phyloP scores from a whole-genome alignment of 2,797 vertebrate species.

The Gallinago stenura region DNA sequence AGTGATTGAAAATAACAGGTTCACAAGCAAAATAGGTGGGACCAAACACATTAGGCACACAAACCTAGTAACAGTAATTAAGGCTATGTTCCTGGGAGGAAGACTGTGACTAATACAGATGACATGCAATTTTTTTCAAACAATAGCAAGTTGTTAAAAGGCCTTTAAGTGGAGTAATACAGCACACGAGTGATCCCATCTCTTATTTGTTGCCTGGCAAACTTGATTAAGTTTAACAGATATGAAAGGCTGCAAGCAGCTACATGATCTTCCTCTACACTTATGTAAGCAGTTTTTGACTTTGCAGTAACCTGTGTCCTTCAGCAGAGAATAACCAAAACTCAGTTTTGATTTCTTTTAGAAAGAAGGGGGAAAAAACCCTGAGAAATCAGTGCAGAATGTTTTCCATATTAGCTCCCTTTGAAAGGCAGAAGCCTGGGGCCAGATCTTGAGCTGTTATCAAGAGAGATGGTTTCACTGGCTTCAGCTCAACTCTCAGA shows the following conservation, averaged over 20 bases:
- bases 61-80: slow-evolving; percentile 11
- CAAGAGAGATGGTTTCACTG: neutral
- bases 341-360: neutral
- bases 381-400: neutral
- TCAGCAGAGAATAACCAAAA: neutral
- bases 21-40: slow-evolving; percentile 9
- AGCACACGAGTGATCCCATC: neutral
- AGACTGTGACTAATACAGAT: neutral
- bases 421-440: neutral
- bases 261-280: neutral
- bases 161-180: neutral
- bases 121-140: neutral
- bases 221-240: slow-evolving; percentile 9
- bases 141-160: slow-evolving; percentile 2
- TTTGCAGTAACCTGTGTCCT: neutral
- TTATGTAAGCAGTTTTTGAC: neutral
- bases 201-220: slow-evolving; percentile 2
- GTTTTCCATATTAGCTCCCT: neutral
- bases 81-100: neutral
- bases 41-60: neutral
- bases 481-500: neutral
- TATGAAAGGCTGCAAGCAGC: neutral
- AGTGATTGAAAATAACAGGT: slow-evolving; percentile 34
- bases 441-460: neutral
- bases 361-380: neutral